Evolutionary conservation across 1,140 invertebrate species (phyloP).

Genomic region (Oedothorax gibbosus): DNA sequence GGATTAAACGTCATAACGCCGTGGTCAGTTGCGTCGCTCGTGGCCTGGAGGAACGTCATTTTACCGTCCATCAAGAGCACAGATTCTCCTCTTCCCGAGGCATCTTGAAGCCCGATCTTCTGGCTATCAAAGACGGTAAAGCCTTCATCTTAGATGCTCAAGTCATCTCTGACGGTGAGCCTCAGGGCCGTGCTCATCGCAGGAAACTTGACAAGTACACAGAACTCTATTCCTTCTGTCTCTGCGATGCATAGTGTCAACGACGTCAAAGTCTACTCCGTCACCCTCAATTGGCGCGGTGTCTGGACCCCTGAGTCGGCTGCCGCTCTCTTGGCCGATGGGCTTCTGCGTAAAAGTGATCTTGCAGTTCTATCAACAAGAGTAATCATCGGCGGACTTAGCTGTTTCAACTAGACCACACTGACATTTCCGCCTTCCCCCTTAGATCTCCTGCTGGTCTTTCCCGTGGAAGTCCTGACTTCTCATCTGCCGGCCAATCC

Average conservation of each 20-base stretch:
- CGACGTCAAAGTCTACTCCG: background rate
- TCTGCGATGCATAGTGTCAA: too few relatives aligned
- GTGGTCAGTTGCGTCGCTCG: background rate
- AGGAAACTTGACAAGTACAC: background rate
- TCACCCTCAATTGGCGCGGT: background rate
- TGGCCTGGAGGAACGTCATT: background rate
- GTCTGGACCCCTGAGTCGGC: background rate
- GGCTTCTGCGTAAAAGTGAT: background rate
- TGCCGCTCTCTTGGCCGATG: background rate
- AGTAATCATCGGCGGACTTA: background rate
- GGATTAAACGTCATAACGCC: background rate
- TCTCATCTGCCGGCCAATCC: too few relatives aligned
- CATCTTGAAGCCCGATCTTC: background rate
- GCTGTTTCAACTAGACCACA: background rate
- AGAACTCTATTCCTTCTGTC: too few relatives aligned
- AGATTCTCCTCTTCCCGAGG: background rate
- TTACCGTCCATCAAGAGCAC: background rate
- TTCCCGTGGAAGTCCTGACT: too few relatives aligned
- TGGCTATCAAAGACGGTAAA: background rate
- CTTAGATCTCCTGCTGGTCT: too few relatives aligned
- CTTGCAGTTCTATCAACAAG: background rate
- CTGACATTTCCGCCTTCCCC: too few relatives aligned
- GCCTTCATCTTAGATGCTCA: background rate
- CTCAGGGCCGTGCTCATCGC: background rate
- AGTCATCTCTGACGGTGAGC: background rate